Base-by-base conservation (phyloP, 2,113 vertebrate species). In the Tiliqua scincoides region DNA sequence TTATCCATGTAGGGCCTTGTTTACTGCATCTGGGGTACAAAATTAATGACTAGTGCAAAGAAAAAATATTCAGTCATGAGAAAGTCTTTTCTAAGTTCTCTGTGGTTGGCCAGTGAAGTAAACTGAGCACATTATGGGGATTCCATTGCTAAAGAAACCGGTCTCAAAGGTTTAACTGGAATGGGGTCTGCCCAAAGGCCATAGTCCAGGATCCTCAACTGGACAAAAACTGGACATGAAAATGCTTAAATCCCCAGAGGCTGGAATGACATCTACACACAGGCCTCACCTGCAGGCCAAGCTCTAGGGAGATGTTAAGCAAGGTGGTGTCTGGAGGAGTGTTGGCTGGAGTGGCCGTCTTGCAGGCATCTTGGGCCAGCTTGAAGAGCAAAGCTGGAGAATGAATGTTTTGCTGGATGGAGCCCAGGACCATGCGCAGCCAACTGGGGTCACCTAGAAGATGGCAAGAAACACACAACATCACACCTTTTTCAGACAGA, bases 281-380 rank as follows among this genome's bases (percentile, higher is more conserved):
- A 21, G 6, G 30, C 21, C 76, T 79, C 77, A 86, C 85, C 85
- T 86, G 85, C 78, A 86, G 43, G 77, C 85, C 85, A 35, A 86
- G 85, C n/a, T 86, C 85, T 78, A 86, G 85, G n/a, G 85, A 86
- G 70, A 86, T 86, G 61, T 86, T 86, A 4, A 86, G 70, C 59
- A 86, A 81, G 59, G 85, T 86, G 57, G 85, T 86, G 61, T 86
- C 85, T 11, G 85, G 85, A 23, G 85, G 85, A 2, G 85, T 73
- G 85, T 86, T 86, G 78, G 77, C 85, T 14, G 85, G 85, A 2
- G 85, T 86, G 40, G 85, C 85, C 1, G 85, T 86, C 85, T 86
- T 86, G 85, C 85, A 86, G 37, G 85, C 85, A 63, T 86, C 85
- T 27, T 86, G 85, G 40, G 85, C 85, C 59, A 86, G 59, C 25